Conservation (phyloP, 2,797 vertebrate genomes). For the Catharus ustulatus region DNA sequence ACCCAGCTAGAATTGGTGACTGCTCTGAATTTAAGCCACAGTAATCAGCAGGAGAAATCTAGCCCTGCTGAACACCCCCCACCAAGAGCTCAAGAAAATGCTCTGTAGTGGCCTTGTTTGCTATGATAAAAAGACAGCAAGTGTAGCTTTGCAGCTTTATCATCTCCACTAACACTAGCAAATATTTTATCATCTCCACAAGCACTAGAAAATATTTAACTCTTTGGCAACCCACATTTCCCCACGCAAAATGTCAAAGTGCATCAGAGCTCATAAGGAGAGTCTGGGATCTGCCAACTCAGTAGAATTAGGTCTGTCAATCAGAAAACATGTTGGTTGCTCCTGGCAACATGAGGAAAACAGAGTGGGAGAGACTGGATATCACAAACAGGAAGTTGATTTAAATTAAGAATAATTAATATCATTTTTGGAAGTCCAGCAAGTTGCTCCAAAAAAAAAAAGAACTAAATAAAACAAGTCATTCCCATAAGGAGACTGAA, state of each 20-base stretch:
- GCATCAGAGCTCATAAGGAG: not conserved
- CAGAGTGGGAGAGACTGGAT: not conserved
- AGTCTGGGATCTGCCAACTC: slow-evolving; percentile 19
- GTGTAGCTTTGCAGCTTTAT: slow-evolving; percentile 49
- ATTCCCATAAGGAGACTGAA: not conserved
- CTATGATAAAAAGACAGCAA: slow-evolving; percentile 20
- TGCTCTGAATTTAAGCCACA: slow-evolving; percentile 1
- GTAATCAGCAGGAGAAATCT: slow-evolving; percentile 17
- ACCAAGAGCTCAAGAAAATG: slow-evolving; percentile 34
- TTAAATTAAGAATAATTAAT: not conserved
- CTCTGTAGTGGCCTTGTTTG: slow-evolving; percentile 14
- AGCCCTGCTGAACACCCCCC: not conserved
- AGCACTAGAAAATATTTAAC: slow-evolving; percentile 73
- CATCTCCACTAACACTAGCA: slow-evolving; percentile 35
- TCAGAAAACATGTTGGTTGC: not conserved
- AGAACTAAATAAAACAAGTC: not conserved
- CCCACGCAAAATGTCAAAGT: slow-evolving; percentile 52
- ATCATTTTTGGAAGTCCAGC: not conserved
- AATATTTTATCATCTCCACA: slow-evolving; percentile 17
- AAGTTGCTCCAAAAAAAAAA: not conserved
- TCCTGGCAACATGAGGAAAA: not conserved
- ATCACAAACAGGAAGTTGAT: slow-evolving; percentile 24
- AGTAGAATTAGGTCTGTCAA: slow-evolving; percentile 5
- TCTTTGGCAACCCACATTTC: slow-evolving; percentile 34
- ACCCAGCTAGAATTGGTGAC: not conserved